A percentile compares a stretch with the other conserved stretches of the same genome.
Evolutionary conservation across 2,797 vertebrate species (phyloP).

Genomic region (Phaenicophaeus curvirostris): DNA sequence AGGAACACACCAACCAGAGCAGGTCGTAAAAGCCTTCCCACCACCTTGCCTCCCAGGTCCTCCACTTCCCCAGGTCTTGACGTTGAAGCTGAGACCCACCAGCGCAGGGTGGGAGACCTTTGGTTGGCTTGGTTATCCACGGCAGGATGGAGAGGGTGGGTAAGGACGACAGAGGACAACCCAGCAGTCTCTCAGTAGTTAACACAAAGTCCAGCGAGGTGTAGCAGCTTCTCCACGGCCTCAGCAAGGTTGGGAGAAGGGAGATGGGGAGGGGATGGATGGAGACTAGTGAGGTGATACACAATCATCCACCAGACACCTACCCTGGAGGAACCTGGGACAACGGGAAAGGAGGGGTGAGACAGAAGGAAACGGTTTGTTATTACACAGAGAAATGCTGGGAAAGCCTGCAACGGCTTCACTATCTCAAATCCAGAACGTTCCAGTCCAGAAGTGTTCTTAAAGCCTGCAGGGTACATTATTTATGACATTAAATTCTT

Average conservation of each 20-base stretch:
- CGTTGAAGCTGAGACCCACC: background rate
- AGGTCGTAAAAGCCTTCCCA: background rate
- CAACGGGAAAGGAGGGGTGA: background rate
- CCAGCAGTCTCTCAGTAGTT: background rate
- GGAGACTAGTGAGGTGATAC: conserved; percentile 48
- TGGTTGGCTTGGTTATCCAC: conserved; percentile 31
- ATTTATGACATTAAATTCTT: background rate
- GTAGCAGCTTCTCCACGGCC: conserved; percentile 58
- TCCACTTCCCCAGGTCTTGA: background rate
- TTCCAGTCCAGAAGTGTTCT: background rate
- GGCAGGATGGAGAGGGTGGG: background rate
- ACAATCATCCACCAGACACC: conserved; percentile 27
- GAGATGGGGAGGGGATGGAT: conserved; percentile 26
- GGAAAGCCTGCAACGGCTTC: accelerated
- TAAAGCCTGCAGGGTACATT: background rate
- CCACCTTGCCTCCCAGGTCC: background rate
- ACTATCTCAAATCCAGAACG: accelerated
- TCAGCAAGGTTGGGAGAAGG: conserved; percentile 4
- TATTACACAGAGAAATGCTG: accelerated
- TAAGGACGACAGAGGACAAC: background rate
- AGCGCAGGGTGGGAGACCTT: background rate
- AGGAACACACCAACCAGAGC: background rate
- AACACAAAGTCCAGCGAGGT: background rate
- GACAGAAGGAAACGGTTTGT: background rate
- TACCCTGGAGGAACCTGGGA: conserved; percentile 12